Evolutionary conservation across 2,888 invertebrate species (phyloP).

Genomic region (Lasioglossum figueresi): DNA sequence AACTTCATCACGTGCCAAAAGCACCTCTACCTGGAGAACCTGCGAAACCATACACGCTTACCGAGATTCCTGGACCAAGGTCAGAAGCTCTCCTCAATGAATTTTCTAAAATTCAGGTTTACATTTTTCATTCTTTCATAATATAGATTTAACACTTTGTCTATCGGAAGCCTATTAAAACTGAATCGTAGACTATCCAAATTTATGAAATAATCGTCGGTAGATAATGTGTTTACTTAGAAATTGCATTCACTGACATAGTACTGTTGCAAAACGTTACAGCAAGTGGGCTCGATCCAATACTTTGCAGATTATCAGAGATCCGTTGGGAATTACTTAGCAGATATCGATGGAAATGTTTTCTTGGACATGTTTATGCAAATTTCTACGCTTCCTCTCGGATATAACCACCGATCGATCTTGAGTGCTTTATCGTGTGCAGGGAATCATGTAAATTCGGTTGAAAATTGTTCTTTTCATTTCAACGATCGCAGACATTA

Average conservation of each 20-base stretch:
- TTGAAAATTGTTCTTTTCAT: not conserved
- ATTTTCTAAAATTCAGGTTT: conserved; percentile 72
- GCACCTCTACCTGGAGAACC: conserved; percentile 66
- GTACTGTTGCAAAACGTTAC: conserved; percentile 23
- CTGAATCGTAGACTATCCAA: not conserved
- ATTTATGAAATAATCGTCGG: not conserved
- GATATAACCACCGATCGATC: conserved; percentile 52
- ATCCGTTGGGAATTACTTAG: conserved; percentile 57
- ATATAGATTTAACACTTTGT: not conserved
- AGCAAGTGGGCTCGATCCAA: conserved; percentile 55
- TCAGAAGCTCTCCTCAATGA: conserved; percentile 69
- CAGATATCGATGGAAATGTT: conserved; percentile 56
- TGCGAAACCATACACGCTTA: conserved; percentile 62
- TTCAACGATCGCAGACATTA: not conserved
- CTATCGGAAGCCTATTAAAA: not conserved
- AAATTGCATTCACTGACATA: not conserved
- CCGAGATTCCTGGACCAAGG: conserved; percentile 73
- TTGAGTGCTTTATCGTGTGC: conserved; percentile 39
- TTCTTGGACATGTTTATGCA: conserved; percentile 58
- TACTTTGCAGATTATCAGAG: conserved; percentile 57
- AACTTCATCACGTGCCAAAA: conserved; percentile 52
- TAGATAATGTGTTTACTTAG: not conserved
- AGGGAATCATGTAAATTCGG: conserved; percentile 49
- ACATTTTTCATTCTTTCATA: conserved; percentile 6
- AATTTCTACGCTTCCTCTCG: conserved; percentile 45